Conservation (phyloP, 2,888 invertebrate genomes). For the Lutraria lutraria region DNA sequence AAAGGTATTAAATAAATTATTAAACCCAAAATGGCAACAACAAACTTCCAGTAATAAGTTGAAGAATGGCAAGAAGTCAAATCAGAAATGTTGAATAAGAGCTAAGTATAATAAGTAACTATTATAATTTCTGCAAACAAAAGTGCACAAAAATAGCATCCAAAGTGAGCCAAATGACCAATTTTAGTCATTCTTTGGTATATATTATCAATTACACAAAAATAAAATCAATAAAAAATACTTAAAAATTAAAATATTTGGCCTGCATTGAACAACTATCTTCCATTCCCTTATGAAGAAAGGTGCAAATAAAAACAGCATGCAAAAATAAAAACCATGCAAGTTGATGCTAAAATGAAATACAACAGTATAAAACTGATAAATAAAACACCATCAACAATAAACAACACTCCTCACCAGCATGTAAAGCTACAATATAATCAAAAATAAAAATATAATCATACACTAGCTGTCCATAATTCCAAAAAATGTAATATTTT, state of each 20-base stretch:
- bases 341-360: not conserved
- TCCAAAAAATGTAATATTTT: too few species aligned
- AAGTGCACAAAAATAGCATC: too few species aligned
- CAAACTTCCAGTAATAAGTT: too few species aligned
- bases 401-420: not conserved
- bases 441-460: not conserved
- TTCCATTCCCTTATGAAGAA: not conserved
- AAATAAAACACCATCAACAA: slow-evolving; percentile 17
- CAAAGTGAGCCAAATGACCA: too few species aligned
- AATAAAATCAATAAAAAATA: not conserved
- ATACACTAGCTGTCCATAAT: not conserved
- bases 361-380: slow-evolving; percentile 6
- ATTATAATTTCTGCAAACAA: too few species aligned
- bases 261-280: not conserved
- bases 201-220: not conserved
- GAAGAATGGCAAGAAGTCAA: too few species aligned
- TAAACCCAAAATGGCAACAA: too few species aligned
- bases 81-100: too few species aligned
- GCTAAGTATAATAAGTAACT: too few species aligned
- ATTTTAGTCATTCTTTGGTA: too few species aligned
- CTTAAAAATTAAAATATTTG: not conserved
- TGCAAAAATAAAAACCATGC: not conserved
- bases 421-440: slow-evolving; percentile 18
- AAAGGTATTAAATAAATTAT: too few species aligned
- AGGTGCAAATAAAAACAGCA: not conserved